Conservation (phyloP, 2,797 vertebrate genomes). For the Pseudochirops cupreus region DNA sequence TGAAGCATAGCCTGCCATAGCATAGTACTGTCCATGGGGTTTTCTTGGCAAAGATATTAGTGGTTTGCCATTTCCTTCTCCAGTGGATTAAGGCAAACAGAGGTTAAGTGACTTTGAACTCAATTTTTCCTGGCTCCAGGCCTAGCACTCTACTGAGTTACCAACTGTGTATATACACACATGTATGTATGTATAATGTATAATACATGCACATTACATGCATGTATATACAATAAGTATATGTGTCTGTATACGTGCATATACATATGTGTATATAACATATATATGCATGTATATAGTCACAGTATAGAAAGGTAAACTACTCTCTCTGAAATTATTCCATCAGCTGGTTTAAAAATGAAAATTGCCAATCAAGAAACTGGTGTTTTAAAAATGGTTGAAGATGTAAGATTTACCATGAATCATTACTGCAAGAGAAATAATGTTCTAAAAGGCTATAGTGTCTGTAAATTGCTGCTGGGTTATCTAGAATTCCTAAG, state of each 20-base stretch:
- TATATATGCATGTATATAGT: not conserved
- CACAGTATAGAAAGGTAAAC: not conserved
- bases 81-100: not conserved
- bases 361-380: not conserved
- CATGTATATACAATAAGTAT: no score
- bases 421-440: not conserved
- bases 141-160: not conserved
- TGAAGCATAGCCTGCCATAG: not conserved
- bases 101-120: not conserved
- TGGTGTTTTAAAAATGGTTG: not conserved
- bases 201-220: not conserved
- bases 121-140: not conserved
- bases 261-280: no score
- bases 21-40: not conserved
- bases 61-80: not conserved
- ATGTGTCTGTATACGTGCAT: not conserved
- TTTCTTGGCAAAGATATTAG: not conserved
- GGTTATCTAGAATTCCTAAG: not conserved
- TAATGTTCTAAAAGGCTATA: not conserved
- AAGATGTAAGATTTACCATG: not conserved
- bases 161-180: no score
- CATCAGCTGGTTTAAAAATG: not conserved
- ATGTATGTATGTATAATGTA: not conserved
- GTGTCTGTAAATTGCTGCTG: not conserved
- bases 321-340: not conserved